phyloP scores from a whole-genome alignment of 2,797 vertebrate genomes.

The Garrulus glandarius region DNA sequence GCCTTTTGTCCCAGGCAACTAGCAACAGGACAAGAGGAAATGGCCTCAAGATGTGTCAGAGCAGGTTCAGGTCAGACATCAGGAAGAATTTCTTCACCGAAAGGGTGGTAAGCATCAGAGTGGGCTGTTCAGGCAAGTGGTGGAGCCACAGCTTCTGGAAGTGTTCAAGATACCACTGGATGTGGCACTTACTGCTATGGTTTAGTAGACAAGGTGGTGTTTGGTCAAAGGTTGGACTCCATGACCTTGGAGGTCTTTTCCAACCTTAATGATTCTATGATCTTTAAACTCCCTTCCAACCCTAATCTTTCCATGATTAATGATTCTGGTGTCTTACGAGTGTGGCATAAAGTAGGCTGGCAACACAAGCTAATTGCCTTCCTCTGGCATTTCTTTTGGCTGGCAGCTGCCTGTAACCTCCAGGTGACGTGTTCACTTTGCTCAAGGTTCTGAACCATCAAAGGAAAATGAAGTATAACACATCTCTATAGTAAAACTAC shows the following conservation, averaged over 20 bases:
- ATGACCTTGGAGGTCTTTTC: neutral
- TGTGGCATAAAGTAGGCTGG: neutral
- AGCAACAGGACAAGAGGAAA: neutral
- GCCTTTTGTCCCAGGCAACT: neutral
- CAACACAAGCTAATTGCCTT: neutral
- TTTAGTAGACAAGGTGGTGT: neutral
- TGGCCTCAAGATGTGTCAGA: neutral
- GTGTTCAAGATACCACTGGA: neutral
- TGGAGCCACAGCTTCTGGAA: neutral
- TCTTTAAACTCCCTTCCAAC: neutral
- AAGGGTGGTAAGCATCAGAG: neutral
- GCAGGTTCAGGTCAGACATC: neutral
- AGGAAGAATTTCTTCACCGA: neutral
- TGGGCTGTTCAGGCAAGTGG: neutral
- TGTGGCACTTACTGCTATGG: neutral
- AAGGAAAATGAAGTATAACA: neutral
- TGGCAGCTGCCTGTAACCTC: neutral
- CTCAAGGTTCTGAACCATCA: neutral
- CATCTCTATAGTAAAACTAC: neutral
- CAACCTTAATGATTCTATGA: neutral
- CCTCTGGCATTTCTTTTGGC: neutral
- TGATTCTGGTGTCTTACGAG: neutral
- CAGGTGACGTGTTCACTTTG: neutral
- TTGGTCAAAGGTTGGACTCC: neutral
- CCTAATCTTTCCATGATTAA: neutral